A percentile compares a stretch with the other conserved stretches of the same genome.
Conservation (phyloP, 2,113 vertebrate species). For the Isurus oxyrinchus region DNA sequence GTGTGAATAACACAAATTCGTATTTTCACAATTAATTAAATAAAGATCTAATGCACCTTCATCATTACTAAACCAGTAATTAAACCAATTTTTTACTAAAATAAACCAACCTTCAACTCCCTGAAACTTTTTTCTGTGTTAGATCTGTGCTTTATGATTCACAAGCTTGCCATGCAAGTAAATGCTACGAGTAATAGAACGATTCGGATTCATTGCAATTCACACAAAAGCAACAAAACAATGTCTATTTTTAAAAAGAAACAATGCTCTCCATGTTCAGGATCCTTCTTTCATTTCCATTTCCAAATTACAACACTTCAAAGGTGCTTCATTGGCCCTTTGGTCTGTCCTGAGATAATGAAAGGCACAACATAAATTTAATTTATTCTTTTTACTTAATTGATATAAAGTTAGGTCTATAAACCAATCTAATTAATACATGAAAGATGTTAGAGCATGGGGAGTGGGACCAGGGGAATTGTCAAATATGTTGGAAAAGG, state of each 20-base stretch:
- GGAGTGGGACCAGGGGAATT: not conserved
- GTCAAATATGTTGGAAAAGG: not conserved
- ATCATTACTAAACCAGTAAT: not conserved
- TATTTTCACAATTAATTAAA: not conserved
- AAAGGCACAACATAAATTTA: not conserved
- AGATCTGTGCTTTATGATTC: not conserved
- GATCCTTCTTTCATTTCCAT: not conserved
- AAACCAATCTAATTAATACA: not conserved
- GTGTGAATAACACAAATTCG: not conserved
- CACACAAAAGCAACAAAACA: not conserved
- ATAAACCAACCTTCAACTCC: not conserved
- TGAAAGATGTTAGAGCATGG: not conserved
- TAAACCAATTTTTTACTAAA: not conserved
- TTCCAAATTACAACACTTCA: not conserved
- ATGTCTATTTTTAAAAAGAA: not conserved
- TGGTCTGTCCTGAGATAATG: not conserved
- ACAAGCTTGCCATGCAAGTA: not conserved
- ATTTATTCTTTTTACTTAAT: not conserved
- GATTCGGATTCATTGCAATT: not conserved
- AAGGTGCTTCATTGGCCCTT: not conserved
- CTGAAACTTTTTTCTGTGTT: not conserved
- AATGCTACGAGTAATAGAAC: not conserved
- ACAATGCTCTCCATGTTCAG: not conserved
- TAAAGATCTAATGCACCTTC: not conserved
- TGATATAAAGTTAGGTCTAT: not conserved